phyloP scores from a whole-genome alignment of 2,888 invertebrate genomes.

The Pristionchus japonicus region DNA sequence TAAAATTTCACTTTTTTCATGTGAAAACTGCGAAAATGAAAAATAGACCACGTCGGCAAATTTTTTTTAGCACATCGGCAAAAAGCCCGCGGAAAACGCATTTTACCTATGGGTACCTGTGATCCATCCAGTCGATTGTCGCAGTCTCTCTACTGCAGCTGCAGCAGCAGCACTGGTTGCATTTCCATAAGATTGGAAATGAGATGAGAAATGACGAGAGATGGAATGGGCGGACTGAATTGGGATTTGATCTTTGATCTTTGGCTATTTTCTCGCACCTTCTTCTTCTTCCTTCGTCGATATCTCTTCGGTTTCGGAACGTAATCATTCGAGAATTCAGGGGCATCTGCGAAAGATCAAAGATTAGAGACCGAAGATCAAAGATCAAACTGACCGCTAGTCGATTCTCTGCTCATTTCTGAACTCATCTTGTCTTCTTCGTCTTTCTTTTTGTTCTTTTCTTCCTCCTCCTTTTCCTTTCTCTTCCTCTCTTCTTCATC shows the following conservation, averaged over 20 bases:
- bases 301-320: neutral
- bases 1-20: too few relatives aligned
- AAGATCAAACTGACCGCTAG: neutral
- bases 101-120: too few relatives aligned
- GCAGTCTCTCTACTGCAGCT: neutral
- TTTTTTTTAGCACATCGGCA: too few relatives aligned
- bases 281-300: neutral
- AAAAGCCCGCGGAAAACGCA: too few relatives aligned
- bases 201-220: neutral
- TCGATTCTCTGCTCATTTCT: neutral
- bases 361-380: too few relatives aligned
- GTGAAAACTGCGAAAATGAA: too few relatives aligned
- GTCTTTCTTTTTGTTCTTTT: neutral
- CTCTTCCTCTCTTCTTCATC: neutral
- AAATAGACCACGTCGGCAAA: too few relatives aligned
- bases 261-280: neutral
- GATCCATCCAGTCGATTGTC: constrained; percentile 26
- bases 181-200: neutral
- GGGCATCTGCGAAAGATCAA: neutral
- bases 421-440: neutral
- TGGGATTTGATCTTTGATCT: neutral
- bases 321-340: neutral
- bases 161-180: neutral
- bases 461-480: neutral
- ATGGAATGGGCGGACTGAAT: neutral